Percentiles rank a stretch among this genome's conserved stretches.
Conservation (phyloP, 2,888 invertebrate genomes). For the Zhuqinia jingwanae region DNA sequence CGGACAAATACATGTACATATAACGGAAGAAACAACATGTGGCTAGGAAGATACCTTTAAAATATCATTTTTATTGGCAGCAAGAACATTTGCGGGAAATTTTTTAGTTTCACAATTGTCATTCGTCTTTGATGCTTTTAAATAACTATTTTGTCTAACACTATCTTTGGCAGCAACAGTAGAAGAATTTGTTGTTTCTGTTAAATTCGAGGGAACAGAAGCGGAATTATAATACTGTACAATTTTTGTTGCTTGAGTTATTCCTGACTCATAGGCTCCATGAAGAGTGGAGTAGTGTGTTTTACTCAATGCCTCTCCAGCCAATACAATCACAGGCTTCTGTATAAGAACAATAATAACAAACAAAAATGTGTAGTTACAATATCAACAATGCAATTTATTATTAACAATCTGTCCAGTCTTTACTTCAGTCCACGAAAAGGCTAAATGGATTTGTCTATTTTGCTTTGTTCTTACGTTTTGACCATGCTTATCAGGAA, state of each 20-base stretch:
- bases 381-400: not conserved
- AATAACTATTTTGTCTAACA: not conserved
- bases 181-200: not conserved
- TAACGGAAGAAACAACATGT: not conserved
- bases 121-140: not conserved
- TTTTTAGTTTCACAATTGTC: not conserved
- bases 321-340: conserved; percentile 84
- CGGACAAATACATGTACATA: not conserved
- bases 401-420: too few relatives aligned
- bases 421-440: too few relatives aligned
- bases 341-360: conserved; percentile 60
- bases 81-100: not conserved
- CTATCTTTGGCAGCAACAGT: conserved; percentile 12
- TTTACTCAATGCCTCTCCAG: conserved; percentile 85
- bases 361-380: not conserved
- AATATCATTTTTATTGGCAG: conserved; percentile 42
- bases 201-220: too few relatives aligned
- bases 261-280: conserved; percentile 85
- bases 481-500: not conserved
- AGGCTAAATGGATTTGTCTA: too few relatives aligned
- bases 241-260: conserved; percentile 82
- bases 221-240: conserved; percentile 79
- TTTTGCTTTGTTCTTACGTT: conserved; percentile 51
- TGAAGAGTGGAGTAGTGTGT: conserved; percentile 86
- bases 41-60: conserved; percentile 29